Conservation (phyloP, 1,140 invertebrate species). For the Caerostris extrusa region DNA sequence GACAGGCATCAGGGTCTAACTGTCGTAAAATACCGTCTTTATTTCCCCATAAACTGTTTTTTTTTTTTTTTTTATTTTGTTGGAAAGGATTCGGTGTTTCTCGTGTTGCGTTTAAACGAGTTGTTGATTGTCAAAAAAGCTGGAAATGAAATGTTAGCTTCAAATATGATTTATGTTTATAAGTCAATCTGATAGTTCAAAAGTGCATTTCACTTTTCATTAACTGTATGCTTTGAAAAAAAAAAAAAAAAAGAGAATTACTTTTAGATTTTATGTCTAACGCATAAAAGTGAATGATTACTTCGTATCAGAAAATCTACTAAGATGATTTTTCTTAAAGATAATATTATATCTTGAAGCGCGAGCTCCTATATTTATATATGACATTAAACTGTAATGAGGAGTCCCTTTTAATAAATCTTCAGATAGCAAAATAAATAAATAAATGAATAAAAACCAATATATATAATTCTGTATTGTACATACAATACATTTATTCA, state of each 20-base stretch:
- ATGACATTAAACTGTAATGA: too few species aligned
- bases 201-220: too few species aligned
- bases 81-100: neutral
- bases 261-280: neutral
- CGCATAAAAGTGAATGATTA: neutral
- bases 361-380: too few species aligned
- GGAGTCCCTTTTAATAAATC: too few species aligned
- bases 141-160: neutral
- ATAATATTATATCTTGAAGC: too few species aligned
- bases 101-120: neutral
- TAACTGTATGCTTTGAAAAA: too few species aligned
- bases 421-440: too few species aligned
- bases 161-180: neutral
- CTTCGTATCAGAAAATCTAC: neutral
- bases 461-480: too few species aligned
- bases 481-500: too few species aligned
- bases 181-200: neutral
- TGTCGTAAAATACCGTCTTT: neutral
- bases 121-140: slow-evolving; percentile 1
- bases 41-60: neutral
- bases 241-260: too few species aligned
- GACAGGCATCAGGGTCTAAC: neutral
- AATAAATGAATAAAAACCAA: too few species aligned
- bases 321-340: neutral
- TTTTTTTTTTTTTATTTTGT: neutral